Conservation (phyloP, 2,113 vertebrate genomes). For the Mastomys natalensis region DNA sequence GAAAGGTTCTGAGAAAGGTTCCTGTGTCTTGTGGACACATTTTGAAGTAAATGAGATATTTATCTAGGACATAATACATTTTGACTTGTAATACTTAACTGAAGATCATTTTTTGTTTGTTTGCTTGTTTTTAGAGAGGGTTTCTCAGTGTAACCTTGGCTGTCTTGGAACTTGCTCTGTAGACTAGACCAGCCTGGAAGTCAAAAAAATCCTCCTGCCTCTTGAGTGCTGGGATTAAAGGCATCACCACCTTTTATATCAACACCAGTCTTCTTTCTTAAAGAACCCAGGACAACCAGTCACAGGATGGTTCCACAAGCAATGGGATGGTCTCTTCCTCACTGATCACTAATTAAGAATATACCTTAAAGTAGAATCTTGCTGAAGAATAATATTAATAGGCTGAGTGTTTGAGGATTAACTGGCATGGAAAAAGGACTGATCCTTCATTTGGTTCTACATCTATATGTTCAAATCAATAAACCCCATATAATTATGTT, state of each 20-base stretch:
- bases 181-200: neutral
- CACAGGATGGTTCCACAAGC: too few species aligned
- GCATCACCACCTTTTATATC: neutral
- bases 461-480: conserved; percentile 35
- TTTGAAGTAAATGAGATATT: neutral
- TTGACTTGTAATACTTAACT: neutral
- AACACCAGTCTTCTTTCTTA: neutral
- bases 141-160: too few species aligned
- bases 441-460: conserved; percentile 62
- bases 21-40: neutral
- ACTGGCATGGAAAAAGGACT: neutral
- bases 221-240: neutral
- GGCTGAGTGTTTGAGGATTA: neutral
- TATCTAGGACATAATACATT: conserved; percentile 4
- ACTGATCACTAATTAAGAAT: neutral
- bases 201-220: neutral
- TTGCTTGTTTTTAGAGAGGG: too few species aligned
- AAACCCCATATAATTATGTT: neutral
- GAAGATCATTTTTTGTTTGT: neutral
- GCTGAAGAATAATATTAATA: neutral
- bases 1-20: neutral
- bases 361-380: neutral
- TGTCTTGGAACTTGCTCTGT: neutral
- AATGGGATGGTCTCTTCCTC: neutral
- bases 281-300: neutral